Evolutionary conservation across 2,113 vertebrate genomes (phyloP).

Genomic region (Triplophysa dalaica): DNA sequence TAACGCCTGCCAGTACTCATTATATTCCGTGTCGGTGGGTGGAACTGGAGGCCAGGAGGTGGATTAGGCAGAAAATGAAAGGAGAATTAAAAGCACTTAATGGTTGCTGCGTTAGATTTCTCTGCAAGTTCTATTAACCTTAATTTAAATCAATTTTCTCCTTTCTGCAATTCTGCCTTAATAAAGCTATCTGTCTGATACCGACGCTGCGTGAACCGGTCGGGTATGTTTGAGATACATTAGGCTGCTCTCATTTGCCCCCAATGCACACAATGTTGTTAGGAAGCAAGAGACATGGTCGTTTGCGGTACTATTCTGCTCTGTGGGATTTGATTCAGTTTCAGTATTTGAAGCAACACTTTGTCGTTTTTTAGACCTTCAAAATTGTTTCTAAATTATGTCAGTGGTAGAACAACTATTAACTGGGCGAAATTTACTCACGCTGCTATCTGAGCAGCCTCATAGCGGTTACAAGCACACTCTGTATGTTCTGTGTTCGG

Average conservation of each 20-base stretch:
- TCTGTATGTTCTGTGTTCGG: too few relatives aligned
- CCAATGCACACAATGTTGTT: constrained; percentile 43
- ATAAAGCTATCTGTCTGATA: constrained; percentile 58
- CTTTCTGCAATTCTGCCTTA: constrained; percentile 58
- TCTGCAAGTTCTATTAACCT: constrained; percentile 64
- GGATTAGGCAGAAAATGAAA: constrained; percentile 50
- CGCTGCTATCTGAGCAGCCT: too few relatives aligned
- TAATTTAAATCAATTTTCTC: constrained; percentile 62
- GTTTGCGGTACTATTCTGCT: constrained; percentile 20
- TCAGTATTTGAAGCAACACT: not conserved
- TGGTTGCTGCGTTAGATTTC: constrained; percentile 63
- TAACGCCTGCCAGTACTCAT: constrained; percentile 69
- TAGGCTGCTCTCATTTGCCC: constrained; percentile 63
- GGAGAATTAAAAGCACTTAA: constrained; percentile 63
- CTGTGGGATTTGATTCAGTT: constrained; percentile 31
- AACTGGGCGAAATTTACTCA: too few relatives aligned
- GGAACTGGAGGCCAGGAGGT: constrained; percentile 56
- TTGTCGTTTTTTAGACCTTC: too few relatives aligned
- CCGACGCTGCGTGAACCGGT: constrained; percentile 46
- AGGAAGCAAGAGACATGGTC: constrained; percentile 56
- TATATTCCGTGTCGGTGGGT: constrained; percentile 65
- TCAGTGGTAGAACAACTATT: too few relatives aligned
- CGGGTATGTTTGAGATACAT: constrained; percentile 51
- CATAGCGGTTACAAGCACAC: too few relatives aligned
- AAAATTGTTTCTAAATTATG: too few relatives aligned